These are phyloP conservation scores for Dorcus parallelipipedus DNA, from an alignment of 2,888 invertebrate genomes.

Conservation along the genomic window DNA sequence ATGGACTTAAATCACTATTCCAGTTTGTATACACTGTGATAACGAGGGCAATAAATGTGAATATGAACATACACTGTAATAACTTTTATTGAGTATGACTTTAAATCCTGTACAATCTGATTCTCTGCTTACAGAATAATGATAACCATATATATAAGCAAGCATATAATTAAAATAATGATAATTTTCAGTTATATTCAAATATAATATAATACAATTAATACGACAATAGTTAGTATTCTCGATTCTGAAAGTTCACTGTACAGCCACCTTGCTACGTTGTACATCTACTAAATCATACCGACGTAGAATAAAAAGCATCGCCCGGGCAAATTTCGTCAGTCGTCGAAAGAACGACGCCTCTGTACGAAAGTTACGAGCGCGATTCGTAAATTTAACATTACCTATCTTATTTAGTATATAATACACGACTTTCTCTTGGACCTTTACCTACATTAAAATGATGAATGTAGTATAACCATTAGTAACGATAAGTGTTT, in stretches of 20 bases:
- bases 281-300: conserved; percentile 41
- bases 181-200: conserved; percentile 43
- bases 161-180: conserved; percentile 36
- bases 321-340: neutral
- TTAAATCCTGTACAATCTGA: conserved; percentile 46
- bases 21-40: no score
- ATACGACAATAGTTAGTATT: conserved; percentile 34
- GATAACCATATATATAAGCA: conserved; percentile 43
- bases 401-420: neutral
- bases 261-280: conserved; percentile 49
- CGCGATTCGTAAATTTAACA: neutral
- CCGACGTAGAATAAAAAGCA: conserved; percentile 2
- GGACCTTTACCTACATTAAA: conserved; percentile 1
- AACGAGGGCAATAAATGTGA: neutral
- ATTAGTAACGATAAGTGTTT: no score
- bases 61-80: conserved; percentile 26
- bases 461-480: neutral
- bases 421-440: neutral
- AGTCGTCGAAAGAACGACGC: neutral
- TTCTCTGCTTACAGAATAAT: conserved; percentile 47
- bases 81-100: conserved; percentile 48
- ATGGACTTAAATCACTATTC: no score
- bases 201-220: conserved; percentile 45
- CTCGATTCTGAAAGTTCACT: conserved; percentile 37
- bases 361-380: neutral